A percentile compares a stretch with the other conserved stretches of the same genome.
Evolutionary conservation across 2,113 vertebrate species (phyloP).

Genomic region (Cariama cristata): DNA sequence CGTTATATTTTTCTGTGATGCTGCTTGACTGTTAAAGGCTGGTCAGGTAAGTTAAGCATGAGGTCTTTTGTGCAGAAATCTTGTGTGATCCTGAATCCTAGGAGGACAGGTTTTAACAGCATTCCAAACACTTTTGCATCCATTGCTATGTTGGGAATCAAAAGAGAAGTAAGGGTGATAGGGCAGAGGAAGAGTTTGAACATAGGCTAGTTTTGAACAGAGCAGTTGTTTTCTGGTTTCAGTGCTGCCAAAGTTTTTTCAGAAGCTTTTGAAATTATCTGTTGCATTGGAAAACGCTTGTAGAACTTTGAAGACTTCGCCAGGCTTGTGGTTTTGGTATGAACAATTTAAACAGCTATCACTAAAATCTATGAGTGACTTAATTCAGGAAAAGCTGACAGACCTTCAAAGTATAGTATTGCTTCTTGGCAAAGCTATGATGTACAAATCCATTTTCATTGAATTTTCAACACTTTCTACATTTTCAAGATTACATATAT

Average conservation of each 20-base stretch:
- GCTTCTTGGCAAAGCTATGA: not conserved
- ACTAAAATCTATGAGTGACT: not conserved
- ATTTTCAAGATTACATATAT: not conserved
- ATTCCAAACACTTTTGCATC: not conserved
- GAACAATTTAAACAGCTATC: not conserved
- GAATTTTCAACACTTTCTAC: not conserved
- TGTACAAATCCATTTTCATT: not conserved
- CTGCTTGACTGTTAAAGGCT: not conserved
- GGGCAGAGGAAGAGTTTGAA: not conserved
- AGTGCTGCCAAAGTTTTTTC: not conserved
- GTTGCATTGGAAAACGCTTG: not conserved
- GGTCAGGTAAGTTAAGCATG: not conserved
- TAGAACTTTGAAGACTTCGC: not conserved
- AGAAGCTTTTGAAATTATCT: not conserved
- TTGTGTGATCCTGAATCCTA: not conserved
- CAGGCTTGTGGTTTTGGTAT: not conserved
- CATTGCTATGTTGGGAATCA: not conserved
- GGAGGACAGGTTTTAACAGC: not conserved
- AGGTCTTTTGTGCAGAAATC: not conserved
- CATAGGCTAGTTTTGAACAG: not conserved
- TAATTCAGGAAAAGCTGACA: not conserved
- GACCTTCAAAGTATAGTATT: not conserved
- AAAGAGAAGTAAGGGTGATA: not conserved
- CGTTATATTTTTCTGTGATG: not conserved
- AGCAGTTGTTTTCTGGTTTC: not conserved